Evolutionary conservation across 2,888 invertebrate genomes (phyloP), one percentile per base, ranked within the genome.

Genomic region (Mesorhabditis sp.): DNA sequence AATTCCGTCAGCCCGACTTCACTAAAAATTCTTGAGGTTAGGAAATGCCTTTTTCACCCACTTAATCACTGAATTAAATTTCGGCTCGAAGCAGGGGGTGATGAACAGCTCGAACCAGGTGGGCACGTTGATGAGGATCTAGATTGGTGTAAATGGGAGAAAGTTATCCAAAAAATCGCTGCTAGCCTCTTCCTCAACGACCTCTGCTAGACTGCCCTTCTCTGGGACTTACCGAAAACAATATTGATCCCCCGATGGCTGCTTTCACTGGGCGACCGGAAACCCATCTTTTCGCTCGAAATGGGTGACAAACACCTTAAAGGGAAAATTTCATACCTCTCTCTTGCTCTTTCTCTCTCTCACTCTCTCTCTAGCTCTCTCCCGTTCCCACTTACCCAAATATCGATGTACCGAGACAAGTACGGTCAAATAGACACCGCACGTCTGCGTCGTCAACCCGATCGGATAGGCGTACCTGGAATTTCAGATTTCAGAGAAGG

Each of bases 221-320:
- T 28, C 28, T 28, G 28, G 28, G 28, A 10, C n/a, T 50, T 50
- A 50, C 58, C 5, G 82, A 73, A 64, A 76, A 76, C 7, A 74
- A 41, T 1, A 74, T 74, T 0, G 74, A 71, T 7, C 76, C 77
- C 15, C 76, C 74, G 6, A 78, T 78, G 0, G 78, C 75, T 69
- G 70, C 72, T 63, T 78, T 78, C 4, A 78, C 78, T 0, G 83
- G 83, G 62, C 72, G 73, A 1, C 78, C 73, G 7, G 81, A 80
- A 10, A 84, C 84, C 83, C 84, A 84, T 70, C 83, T 78, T 66
- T 83, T 84, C 4, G 84, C 83, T 69, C 79, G 70, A 62, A 83
- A 82, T 13, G 81, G 81, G 69, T 79, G 76, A 45, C 81, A 80
- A 4, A 79, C 78, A 6, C 78, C 58, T 50, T 10, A n/a, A 50